Base-by-base conservation (phyloP, 2,888 invertebrate species). In the Drosophila peninsularis region DNA sequence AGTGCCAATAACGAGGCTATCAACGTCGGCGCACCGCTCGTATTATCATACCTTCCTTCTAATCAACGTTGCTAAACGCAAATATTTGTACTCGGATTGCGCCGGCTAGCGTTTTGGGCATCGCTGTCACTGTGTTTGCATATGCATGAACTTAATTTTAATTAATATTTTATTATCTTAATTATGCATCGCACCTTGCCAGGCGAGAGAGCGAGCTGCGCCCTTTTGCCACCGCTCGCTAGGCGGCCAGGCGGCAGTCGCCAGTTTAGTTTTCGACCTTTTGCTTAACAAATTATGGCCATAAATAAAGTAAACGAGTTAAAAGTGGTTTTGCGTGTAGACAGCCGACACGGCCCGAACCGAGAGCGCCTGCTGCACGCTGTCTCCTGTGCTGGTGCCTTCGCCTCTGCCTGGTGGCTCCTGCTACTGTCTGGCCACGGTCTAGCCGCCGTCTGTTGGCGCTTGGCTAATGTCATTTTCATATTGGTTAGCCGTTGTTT, bases 101-200 rank as follows among this genome's bases (percentile, higher is more conserved):
- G 53, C 50, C 13, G 34, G 49, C 49, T 14, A 14, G 24, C 37
- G 61, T n/a, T 27, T 42, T 71, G 65, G 62, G 69, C 72, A 67
- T 56, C 54, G 72, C 45, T 62, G 32, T 45, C 60, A 47, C 24
- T 65, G 60, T 78, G 86, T 80, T 71, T 86, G 77, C 82, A 78
- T 89, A 86, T 90, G 88, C 71, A 86, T 80, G 80, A 86, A 83
- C 77, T 82, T 82, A 80, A 88, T 91, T 90, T 91, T 77, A 91
- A 91, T 90, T 90, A 91, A 91, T 90, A 90, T 86, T 91, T 86
- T 89, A 89, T 90, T 91, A 90, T 90, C 90, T 91, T 90, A 89
- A 90, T 90, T 90, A 90, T 90, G 90, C 90, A 90, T 91, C 89
- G 88, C 88, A 88, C 90, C 90, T 88, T 82, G 76, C 71, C 62